These are phyloP conservation scores for Rotaria sp. DNA, from an alignment of 2,888 invertebrate genomes.

Conservation along the genomic window DNA sequence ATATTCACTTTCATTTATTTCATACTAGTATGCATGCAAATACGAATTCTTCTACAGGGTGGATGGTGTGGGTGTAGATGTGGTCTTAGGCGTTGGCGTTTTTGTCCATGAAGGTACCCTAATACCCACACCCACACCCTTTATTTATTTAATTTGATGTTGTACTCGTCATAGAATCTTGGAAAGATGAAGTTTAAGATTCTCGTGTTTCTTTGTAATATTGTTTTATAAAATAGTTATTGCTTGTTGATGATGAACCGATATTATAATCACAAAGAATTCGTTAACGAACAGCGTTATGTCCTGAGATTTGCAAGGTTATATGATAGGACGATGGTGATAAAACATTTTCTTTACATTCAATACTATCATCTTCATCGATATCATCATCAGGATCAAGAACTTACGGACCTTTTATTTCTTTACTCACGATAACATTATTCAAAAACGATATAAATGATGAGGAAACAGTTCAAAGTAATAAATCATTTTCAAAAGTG, in stretches of 20 bases:
- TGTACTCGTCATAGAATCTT: neutral
- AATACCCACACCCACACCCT: no score
- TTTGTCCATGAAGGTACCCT: no score
- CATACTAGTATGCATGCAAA: no score
- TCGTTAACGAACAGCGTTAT: neutral
- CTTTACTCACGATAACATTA: no score
- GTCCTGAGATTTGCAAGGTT: neutral
- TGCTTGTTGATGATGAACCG: neutral
- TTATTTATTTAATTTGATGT: neutral
- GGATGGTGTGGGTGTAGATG: no score
- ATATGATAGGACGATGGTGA: neutral
- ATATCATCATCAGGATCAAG: constrained; percentile 8
- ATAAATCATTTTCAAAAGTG: no score
- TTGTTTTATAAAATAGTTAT: neutral
- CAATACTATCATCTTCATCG: neutral
- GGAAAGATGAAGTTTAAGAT: neutral
- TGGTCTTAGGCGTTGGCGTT: no score
- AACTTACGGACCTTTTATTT: neutral
- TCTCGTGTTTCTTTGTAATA: constrained; percentile 6
- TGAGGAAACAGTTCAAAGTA: no score
- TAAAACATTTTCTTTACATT: neutral
- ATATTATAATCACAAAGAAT: neutral
- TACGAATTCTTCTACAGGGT: no score
- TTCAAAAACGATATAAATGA: no score
- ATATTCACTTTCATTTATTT: no score